Conservation (phyloP, 2,797 vertebrate genomes). For the Poecile montanus region DNA sequence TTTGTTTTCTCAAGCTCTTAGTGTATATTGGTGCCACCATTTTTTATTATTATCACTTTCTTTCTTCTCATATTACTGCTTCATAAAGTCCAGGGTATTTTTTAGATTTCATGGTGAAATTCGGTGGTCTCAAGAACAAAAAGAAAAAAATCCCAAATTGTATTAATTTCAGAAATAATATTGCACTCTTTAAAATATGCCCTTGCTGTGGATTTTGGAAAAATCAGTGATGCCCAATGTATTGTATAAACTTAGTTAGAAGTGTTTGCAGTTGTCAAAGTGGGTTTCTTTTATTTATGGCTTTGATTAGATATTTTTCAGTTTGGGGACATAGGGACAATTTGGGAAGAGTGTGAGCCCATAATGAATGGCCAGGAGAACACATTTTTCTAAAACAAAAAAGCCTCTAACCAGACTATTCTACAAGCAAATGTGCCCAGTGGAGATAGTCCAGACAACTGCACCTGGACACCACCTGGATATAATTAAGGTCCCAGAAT, state of each 20-base stretch:
- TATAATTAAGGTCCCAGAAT: slow-evolving; percentile 68
- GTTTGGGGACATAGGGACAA: slow-evolving; percentile 14
- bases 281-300: background rate
- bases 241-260: background rate
- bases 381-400: slow-evolving; percentile 66
- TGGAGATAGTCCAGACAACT: slow-evolving; percentile 57
- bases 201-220: background rate
- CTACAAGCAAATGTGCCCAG: slow-evolving; percentile 62
- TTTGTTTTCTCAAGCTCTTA: background rate
- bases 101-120: background rate
- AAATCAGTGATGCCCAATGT: background rate
- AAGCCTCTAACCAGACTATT: slow-evolving; percentile 6
- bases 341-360: slow-evolving; percentile 64
- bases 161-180: background rate
- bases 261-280: slow-evolving; percentile 26
- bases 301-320: slow-evolving; percentile 57
- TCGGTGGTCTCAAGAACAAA: background rate
- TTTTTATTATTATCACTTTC: background rate
- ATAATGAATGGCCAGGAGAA: slow-evolving; percentile 70
- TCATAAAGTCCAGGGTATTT: background rate
- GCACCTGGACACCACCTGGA: slow-evolving; percentile 76
- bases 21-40: background rate
- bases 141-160: background rate
- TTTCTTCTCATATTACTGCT: background rate
- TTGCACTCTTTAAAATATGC: background rate